Evolutionary conservation across 1,140 invertebrate genomes (phyloP).

Genomic region (Lasioglossum albipes): DNA sequence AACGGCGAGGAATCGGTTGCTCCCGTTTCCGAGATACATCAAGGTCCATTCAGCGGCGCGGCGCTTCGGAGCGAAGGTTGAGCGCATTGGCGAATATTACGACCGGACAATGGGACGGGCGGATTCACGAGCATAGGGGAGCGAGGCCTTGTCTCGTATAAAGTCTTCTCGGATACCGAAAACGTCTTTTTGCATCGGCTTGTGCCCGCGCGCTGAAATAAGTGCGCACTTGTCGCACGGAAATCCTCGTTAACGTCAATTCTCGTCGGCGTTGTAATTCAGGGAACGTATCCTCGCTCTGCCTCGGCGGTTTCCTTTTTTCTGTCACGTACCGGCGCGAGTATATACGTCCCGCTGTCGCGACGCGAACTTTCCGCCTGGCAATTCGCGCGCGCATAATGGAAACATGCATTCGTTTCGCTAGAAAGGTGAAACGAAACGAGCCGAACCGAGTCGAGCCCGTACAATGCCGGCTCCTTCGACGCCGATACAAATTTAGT

Average conservation of each 20-base stretch:
- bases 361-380: constrained; percentile 43
- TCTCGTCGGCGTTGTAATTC: constrained; percentile 62
- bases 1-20: neutral
- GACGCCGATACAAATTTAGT: constrained; percentile 48
- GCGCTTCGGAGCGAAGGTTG: neutral
- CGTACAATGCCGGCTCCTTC: constrained; percentile 20
- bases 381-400: constrained; percentile 50
- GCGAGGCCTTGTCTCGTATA: constrained; percentile 11
- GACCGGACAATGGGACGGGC: constrained; percentile 17
- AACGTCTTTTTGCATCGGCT: constrained; percentile 33
- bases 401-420: constrained; percentile 30
- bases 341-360: constrained; percentile 38
- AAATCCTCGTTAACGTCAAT: constrained; percentile 67
- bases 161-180: constrained; percentile 42
- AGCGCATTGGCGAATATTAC: constrained; percentile 16
- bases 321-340: constrained; percentile 34
- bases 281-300: constrained; percentile 29
- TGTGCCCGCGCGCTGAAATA: constrained; percentile 36
- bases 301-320: constrained; percentile 41
- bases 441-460: constrained; percentile 10
- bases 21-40: neutral
- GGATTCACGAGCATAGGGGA: constrained; percentile 15
- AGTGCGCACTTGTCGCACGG: constrained; percentile 58
- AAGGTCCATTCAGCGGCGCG: constrained; percentile 6
- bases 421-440: neutral